phyloP scores from a whole-genome alignment of 2,888 invertebrate genomes.

The Phytoseiulus persimilis region DNA sequence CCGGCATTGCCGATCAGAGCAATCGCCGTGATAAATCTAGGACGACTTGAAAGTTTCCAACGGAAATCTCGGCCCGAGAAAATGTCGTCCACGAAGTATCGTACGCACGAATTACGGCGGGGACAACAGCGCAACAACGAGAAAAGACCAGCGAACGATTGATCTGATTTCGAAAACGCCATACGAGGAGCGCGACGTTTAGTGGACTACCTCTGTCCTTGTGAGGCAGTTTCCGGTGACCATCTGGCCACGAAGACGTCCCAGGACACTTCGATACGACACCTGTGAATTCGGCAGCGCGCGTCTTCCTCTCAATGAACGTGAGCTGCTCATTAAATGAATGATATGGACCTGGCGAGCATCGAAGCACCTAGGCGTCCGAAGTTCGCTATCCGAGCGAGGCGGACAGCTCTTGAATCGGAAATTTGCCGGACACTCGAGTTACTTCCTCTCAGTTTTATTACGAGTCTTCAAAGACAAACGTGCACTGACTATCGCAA shows the following conservation, averaged over 20 bases:
- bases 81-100: background rate
- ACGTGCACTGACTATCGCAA: background rate
- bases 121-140: background rate
- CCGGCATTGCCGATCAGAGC: too few relatives aligned
- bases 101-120: background rate
- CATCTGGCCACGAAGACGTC: background rate
- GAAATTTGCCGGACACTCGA: background rate
- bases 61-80: background rate
- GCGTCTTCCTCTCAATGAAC: background rate
- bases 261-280: background rate
- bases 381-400: background rate
- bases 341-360: background rate
- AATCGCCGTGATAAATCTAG: background rate
- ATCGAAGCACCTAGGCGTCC: background rate
- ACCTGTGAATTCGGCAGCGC: background rate
- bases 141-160: background rate
- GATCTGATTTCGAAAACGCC: slow-evolving; percentile 5
- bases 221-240: background rate
- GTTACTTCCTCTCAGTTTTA: background rate
- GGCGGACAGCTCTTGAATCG: background rate
- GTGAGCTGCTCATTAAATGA: background rate
- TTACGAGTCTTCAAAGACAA: background rate
- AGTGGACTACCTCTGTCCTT: background rate
- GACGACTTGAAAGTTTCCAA: background rate
- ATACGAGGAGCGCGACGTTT: background rate